Evolutionary conservation across 2,888 invertebrate species (phyloP), one percentile per base, ranked within the genome.

Genomic region (Rhimphoctona megacephalus): DNA sequence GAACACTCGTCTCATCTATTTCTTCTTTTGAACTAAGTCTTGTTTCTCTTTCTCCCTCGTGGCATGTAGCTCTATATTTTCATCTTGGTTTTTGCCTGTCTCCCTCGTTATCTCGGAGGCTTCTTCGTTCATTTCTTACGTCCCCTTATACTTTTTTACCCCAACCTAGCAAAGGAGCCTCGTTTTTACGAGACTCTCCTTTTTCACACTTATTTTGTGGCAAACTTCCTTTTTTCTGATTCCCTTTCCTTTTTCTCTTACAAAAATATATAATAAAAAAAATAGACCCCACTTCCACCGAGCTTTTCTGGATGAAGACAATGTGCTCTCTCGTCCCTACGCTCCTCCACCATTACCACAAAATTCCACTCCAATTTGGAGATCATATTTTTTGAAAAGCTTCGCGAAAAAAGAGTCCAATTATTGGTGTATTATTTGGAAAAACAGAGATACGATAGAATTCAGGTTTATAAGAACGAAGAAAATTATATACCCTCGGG

Each of bases 1-100:
- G 73, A 81, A 74, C 57, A 70, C 81, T 85, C 81, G 83, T 73
- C 85, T 88, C 88, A 87, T 88, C 85, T 74, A 73, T 85, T 88
- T 86, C 61, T 88, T 85, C 67, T 73, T 76, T 73, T 52, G 30
- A 25, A 66, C 81, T 11, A n/a, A 30, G 30, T 25, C 77, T 61
- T 61, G 61, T 30, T 61, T 61, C 70, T 74, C 57, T n/a, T 30
- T 67, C 72, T 82, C 25, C 69, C 9, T 49, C 79, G 8, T 61
- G 1, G 43, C n/a, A 30, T 54, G 52, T 72, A 30, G 14, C 33
- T 73, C 22, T 52, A 52, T 73, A 30, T 61, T 61, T 54, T 61
- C 43, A 43, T 57, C 54, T 14, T 39, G 2, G 5, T 64, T 64
- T 66, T 54, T 74, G 70, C 73, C 64, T 72, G 39, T 52, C 74